Evolutionary conservation across 2,888 invertebrate genomes (phyloP).

Genomic region (Autographa gamma): DNA sequence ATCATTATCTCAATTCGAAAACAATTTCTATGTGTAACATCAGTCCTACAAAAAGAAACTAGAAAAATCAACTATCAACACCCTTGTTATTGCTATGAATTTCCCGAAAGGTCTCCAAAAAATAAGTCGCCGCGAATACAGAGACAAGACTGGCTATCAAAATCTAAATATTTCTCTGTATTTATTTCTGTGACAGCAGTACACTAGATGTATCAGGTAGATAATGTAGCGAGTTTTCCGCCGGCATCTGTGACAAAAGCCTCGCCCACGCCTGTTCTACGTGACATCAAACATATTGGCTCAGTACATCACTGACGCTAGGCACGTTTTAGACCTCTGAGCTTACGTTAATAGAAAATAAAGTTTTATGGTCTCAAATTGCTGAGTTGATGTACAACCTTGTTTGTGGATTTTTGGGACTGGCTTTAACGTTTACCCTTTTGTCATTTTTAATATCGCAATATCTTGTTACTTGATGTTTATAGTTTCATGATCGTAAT

Average conservation of each 20-base stretch:
- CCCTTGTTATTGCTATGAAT: too few species aligned
- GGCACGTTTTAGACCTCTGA: conserved; percentile 46
- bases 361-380: conserved; percentile 44
- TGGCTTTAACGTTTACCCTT: neutral
- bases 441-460: neutral
- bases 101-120: too few species aligned
- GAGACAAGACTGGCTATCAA: neutral
- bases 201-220: conserved; percentile 14
- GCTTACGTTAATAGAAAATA: conserved; percentile 51
- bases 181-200: neutral
- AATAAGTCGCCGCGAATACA: too few species aligned
- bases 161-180: conserved; percentile 5
- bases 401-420: conserved; percentile 19
- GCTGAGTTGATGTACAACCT: conserved; percentile 22
- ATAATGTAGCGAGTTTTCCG: conserved; percentile 16
- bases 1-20: too few species aligned
- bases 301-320: conserved; percentile 32
- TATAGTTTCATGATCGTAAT: neutral
- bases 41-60: too few species aligned
- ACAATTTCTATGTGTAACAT: too few species aligned
- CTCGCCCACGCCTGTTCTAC: conserved; percentile 38
- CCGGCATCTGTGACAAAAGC: conserved; percentile 20
- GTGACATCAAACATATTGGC: conserved; percentile 56
- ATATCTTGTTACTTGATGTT: neutral
- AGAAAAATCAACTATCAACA: too few species aligned